Conservation (phyloP, 1,140 invertebrate species). For the Vanessa atalanta region DNA sequence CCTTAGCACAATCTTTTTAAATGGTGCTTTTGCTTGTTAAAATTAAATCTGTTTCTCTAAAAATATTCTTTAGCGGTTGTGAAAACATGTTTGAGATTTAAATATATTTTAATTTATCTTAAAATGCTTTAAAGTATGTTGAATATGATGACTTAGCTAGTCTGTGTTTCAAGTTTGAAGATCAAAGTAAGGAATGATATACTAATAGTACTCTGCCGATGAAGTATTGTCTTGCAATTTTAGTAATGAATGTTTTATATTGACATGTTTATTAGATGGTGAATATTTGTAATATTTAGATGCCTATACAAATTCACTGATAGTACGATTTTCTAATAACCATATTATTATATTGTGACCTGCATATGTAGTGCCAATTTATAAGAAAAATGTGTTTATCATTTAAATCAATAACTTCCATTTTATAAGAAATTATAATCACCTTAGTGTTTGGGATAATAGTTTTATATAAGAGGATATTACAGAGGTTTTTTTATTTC, state of each 20-base stretch:
- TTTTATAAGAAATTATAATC: slow-evolving; percentile 40
- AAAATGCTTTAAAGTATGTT: slow-evolving; percentile 48
- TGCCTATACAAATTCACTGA: slow-evolving; percentile 47
- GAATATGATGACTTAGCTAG: slow-evolving; percentile 56
- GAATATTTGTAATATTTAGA: slow-evolving; percentile 46
- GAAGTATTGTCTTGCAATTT: slow-evolving; percentile 41
- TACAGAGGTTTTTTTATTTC: slow-evolving; percentile 33
- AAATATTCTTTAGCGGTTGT: slow-evolving; percentile 69
- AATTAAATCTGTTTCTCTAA: slow-evolving; percentile 50
- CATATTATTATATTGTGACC: slow-evolving; percentile 25
- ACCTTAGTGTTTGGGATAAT: slow-evolving; percentile 27
- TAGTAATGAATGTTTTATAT: slow-evolving; percentile 42
- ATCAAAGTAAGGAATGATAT: slow-evolving; percentile 34
- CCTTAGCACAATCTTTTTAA: slow-evolving; percentile 62
- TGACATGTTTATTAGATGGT: slow-evolving; percentile 48
- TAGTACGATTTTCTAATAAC: slow-evolving; percentile 61
- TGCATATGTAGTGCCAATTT: slow-evolving; percentile 33
- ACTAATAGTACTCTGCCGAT: slow-evolving; percentile 35
- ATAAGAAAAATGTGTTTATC: slow-evolving; percentile 27
- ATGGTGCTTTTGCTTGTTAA: slow-evolving; percentile 69
- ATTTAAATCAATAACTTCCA: slow-evolving; percentile 43
- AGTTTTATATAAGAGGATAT: slow-evolving; percentile 39
- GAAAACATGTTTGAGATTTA: slow-evolving; percentile 71
- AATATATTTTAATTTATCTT: slow-evolving; percentile 56
- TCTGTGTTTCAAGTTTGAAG: slow-evolving; percentile 43